These are phyloP conservation scores for Drosophila monieri DNA, from an alignment of 2,888 invertebrate species.

Conservation along the genomic window DNA sequence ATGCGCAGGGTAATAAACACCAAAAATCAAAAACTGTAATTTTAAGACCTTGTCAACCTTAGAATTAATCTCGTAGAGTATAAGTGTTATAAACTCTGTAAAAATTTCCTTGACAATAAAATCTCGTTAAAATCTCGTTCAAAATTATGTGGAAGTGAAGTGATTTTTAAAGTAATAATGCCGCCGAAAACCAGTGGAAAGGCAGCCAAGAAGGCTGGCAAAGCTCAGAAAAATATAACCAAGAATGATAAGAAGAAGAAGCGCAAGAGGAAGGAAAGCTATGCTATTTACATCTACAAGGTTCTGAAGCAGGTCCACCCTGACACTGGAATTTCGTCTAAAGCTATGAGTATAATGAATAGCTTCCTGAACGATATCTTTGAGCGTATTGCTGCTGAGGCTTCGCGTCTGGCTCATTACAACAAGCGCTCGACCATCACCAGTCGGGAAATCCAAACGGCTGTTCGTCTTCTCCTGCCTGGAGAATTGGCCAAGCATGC, in stretches of 20 bases:
- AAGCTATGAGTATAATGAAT: too few relatives aligned
- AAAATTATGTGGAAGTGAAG: neutral
- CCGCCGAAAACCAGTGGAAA: constrained; percentile 82
- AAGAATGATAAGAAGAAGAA: constrained; percentile 86
- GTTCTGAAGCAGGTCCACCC: constrained; percentile 85
- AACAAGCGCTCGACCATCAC: constrained; percentile 59
- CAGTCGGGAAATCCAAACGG: constrained; percentile 59
- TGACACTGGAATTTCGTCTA: too few relatives aligned
- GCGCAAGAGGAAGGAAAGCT: constrained; percentile 77
- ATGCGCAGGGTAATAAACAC: too few relatives aligned
- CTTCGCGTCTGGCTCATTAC: constrained; percentile 84
- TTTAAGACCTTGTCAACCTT: too few relatives aligned
- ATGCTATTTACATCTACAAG: constrained; percentile 84
- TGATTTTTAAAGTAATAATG: constrained; percentile 38
- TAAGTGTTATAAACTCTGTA: constrained; percentile 85
- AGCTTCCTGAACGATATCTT: constrained; percentile 85
- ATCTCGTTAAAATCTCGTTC: too few relatives aligned
- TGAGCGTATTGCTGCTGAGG: constrained; percentile 87
- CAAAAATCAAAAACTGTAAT: too few relatives aligned
- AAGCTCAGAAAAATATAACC: constrained; percentile 86
- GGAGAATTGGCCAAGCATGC: constrained; percentile 59
- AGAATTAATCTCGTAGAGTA: too few relatives aligned
- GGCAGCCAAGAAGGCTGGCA: constrained; percentile 85
- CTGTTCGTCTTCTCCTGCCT: constrained; percentile 55
- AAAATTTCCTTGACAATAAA: too few relatives aligned